These are phyloP conservation scores for Rhysida immarginata DNA, from an alignment of 1,140 invertebrate genomes.

Conservation along the genomic window DNA sequence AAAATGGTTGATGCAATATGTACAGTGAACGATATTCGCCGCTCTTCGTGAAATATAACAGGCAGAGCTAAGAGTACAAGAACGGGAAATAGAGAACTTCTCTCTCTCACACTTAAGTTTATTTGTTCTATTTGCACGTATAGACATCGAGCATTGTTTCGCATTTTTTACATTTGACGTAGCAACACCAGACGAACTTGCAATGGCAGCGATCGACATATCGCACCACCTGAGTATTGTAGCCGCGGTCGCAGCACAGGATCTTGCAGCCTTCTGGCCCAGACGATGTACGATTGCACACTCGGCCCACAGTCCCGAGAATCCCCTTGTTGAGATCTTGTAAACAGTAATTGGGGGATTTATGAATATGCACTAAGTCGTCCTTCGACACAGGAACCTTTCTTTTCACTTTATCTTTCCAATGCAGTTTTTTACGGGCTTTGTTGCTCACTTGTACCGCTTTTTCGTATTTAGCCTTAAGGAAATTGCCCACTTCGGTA, in stretches of 20 bases:
- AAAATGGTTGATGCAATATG: too few species aligned
- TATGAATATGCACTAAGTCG: constrained; percentile 45
- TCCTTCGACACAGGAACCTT: constrained; percentile 27
- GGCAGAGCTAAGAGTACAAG: too few species aligned
- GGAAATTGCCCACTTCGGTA: constrained; percentile 35
- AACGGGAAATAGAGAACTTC: too few species aligned
- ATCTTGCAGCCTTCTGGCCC: constrained; percentile 47
- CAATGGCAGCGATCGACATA: constrained; percentile 38
- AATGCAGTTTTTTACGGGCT: constrained; percentile 22
- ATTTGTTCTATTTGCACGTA: constrained; percentile 39
- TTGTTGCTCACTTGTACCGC: constrained; percentile 30
- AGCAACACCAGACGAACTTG: constrained; percentile 49
- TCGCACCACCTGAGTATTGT: constrained; percentile 38
- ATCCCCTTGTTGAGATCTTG: constrained; percentile 40
- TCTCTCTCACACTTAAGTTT: too few species aligned
- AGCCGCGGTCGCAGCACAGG: constrained; percentile 48
- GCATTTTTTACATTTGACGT: constrained; percentile 46
- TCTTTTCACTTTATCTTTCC: constrained; percentile 23
- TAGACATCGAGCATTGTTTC: constrained; percentile 38
- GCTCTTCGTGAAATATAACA: too few species aligned
- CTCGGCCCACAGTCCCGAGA: constrained; percentile 41
- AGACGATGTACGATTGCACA: constrained; percentile 43
- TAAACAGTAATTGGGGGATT: constrained; percentile 48
- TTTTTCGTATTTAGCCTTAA: constrained; percentile 38
- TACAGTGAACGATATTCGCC: too few species aligned